Evolutionary conservation across 2,113 vertebrate species (phyloP).

Genomic region (Rattus rattus): DNA sequence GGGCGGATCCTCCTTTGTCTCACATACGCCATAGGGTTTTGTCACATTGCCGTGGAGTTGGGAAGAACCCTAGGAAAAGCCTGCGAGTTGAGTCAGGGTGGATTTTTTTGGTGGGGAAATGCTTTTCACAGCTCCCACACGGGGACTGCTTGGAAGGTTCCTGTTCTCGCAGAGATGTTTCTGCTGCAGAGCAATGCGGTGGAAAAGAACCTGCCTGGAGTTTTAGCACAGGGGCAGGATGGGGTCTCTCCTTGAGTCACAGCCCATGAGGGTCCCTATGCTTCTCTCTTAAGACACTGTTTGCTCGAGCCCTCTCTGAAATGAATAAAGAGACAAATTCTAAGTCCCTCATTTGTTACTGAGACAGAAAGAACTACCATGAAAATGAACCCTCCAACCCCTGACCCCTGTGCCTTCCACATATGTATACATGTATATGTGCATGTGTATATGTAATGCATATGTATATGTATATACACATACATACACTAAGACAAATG

Average conservation of each 20-base stretch:
- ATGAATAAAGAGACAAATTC: neutral
- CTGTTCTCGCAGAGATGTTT: conserved; percentile 1
- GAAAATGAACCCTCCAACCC: neutral
- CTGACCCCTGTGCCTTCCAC: neutral
- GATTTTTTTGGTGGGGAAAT: neutral
- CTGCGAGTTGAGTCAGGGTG: neutral
- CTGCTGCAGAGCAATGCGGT: neutral
- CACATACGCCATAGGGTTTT: conserved; percentile 64
- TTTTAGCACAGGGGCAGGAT: neutral
- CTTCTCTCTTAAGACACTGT: neutral
- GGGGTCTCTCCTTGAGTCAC: neutral
- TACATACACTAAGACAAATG: conserved; percentile 36
- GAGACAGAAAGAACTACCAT: neutral
- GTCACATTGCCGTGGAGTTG: conserved; percentile 43
- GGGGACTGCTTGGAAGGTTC: neutral
- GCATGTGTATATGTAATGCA: too few species aligned
- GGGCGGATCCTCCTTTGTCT: neutral
- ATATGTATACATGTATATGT: too few species aligned
- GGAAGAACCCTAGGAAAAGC: conserved; percentile 33
- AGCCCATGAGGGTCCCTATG: neutral
- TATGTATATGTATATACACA: too few species aligned
- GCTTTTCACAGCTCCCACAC: conserved; percentile 13
- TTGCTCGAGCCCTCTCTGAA: neutral
- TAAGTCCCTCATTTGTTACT: neutral
- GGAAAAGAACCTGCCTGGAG: neutral